Evolutionary conservation across 2,888 invertebrate species (phyloP), one percentile per base, ranked within the genome.

Genomic region (Drosophila mimica): DNA sequence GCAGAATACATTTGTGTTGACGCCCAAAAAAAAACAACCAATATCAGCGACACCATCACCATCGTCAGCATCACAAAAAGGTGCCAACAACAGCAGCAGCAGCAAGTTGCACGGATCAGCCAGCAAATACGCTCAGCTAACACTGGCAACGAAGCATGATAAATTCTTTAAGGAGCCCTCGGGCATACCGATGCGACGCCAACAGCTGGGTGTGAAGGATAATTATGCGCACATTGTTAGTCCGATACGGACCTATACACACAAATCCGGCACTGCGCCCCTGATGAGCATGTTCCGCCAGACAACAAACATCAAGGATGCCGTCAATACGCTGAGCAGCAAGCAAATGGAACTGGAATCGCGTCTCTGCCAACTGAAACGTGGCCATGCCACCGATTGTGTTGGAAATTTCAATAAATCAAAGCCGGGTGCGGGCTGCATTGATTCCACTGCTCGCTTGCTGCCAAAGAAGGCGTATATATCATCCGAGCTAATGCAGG

Each of bases 241-340:
- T 83, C 94, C 94, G 1, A 91, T 94, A 48, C 92, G 93, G 8
- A 81, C 93, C 0, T 94, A 94, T 64, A 93, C 93, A 62, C 92
- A 93, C 20, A 93, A 93, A 40, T 93, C 93, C 0, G 89, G 92
- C 2, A 89, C 88, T 4, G 91, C 92, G 0, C 94, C 94, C 0
- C 75, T 93, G 0, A 90, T 92, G 70, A 81, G 90, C 34, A 76
- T 53, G 33, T 89, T 93, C n/a, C 92, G 84, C 1, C 72, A 90
- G 17, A 81, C 74, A 2, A 30, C 80, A 48, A 70, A 79, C 5
- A 72, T 75, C 38, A 66, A 77, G 0, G 84, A 89, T 63, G 56
- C 70, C 8, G 74, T 76, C 20, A 79, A 82, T 17, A 82, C 83
- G 0, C 72, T 88, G 34, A 91, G 83, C 15, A 88, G 83, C 36